Evolutionary conservation across 2,888 invertebrate genomes (phyloP).

Genomic region (Drosophila emarginata): DNA sequence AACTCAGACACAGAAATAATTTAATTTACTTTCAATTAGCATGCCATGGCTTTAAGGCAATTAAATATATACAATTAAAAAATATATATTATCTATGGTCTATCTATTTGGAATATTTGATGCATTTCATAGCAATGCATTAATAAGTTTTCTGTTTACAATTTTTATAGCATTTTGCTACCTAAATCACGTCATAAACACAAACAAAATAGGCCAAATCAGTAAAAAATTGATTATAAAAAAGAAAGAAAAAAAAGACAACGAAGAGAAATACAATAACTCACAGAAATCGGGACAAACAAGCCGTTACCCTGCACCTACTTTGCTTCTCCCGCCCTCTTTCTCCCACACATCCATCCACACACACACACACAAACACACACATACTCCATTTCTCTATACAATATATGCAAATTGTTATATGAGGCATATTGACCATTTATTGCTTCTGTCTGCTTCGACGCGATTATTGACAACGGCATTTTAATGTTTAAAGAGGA

Average conservation of each 20-base stretch:
- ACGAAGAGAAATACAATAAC: conserved; percentile 15
- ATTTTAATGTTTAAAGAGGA: conserved; percentile 57
- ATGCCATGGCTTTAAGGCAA: background rate
- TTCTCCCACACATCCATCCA: background rate
- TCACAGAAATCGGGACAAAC: conserved; percentile 28
- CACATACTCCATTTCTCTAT: conserved; percentile 12
- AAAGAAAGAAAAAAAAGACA: conserved; percentile 15
- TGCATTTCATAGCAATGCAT: background rate
- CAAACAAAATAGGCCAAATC: conserved; percentile 63
- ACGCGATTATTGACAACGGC: conserved; percentile 66
- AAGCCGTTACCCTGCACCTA: conserved; percentile 14
- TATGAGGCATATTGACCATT: conserved; percentile 66
- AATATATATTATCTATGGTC: background rate
- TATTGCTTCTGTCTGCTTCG: conserved; percentile 46
- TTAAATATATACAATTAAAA: background rate
- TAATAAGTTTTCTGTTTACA: conserved; percentile 8
- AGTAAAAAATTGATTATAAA: conserved; percentile 58
- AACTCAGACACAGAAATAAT: background rate
- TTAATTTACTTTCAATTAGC: background rate
- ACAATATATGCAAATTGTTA: conserved; percentile 67
- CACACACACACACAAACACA: background rate
- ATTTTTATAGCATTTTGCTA: background rate
- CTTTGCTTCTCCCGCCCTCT: conserved; percentile 23
- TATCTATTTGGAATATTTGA: conserved; percentile 5
- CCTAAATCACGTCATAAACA: conserved; percentile 24